Base-by-base conservation (phyloP, 1,140 invertebrate species). In the Microplitis demolitor region DNA sequence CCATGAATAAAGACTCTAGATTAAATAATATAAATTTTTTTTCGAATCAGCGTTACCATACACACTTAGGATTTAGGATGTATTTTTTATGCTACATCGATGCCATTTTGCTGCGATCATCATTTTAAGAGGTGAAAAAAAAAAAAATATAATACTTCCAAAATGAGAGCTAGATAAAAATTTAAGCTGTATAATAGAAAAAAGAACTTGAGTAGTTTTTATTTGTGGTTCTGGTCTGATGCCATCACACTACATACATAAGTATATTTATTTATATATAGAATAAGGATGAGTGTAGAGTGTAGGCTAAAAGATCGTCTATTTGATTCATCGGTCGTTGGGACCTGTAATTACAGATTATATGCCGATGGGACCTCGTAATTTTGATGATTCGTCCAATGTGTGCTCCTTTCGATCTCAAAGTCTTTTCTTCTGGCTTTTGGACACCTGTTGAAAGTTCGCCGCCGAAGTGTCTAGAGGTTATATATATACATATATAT, bases 311-410 rank as follows among this genome's bases (percentile, higher is more conserved):
- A 14, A 53, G 58, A 69, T 53, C 13, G 11, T 51, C 58, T 33
- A 72, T 75, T 63, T 13, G 14, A 51, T 54, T 64, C 66, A 35
- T 63, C 39, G 14, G 53, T 60, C 24, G 39, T 11, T 62, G 54
- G 71, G 62, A 69, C 63, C 56, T 75, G 58, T 78, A 79, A 79
- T 79, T 79, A 79, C 68, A 71, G 76, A 78, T 78, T 75, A 79
- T 71, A 69, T 37, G 69, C 33, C n/a, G 61, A 9, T 31, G 39
- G 73, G 73, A 74, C 66, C 71, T 76, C 34, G 67, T 76, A 74
- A 77, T 78, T 76, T 77, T 74, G 69, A 37, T 58, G 66, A 34
- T 62, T 66, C 69, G 16, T 61, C 24, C 56, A 69, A 73, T 67
- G 24, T 24, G 24, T 24, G 33, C 24, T 67, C 45, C 39, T 45